A percentile compares a stretch with the other conserved stretches of the same genome.
Conservation (phyloP, 2,797 vertebrate species). For the Accipiter minullus region DNA sequence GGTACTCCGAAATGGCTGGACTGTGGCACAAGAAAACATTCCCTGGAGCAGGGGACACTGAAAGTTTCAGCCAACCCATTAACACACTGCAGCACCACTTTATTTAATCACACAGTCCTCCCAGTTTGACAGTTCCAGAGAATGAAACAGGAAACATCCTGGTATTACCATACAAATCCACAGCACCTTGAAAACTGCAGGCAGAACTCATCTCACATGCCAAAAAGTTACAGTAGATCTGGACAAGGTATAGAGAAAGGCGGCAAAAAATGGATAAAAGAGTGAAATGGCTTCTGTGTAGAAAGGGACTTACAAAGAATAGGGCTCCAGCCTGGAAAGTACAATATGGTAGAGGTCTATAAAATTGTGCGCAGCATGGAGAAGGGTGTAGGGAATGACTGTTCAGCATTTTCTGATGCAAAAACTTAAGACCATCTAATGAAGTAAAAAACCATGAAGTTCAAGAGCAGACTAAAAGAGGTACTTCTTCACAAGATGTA, state of each 20-base stretch:
- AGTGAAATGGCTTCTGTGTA: background rate
- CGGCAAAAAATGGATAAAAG: background rate
- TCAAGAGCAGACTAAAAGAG: background rate
- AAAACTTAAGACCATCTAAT: background rate
- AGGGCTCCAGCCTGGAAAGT: background rate
- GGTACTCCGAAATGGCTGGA: background rate
- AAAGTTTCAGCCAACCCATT: background rate
- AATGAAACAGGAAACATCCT: background rate
- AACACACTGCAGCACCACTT: background rate
- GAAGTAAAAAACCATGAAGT: background rate
- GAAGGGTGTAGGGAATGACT: background rate
- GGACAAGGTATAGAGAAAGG: background rate
- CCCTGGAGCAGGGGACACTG: background rate
- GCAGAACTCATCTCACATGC: background rate
- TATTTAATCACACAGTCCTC: background rate
- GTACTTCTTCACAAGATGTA: background rate
- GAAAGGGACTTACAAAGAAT: background rate
- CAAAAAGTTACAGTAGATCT: background rate
- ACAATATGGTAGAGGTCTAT: background rate
- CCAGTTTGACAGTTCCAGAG: background rate
- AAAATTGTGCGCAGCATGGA: background rate
- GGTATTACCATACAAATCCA: background rate
- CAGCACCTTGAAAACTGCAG: background rate
- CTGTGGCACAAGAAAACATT: background rate
- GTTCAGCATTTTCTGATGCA: background rate